phyloP scores from a whole-genome alignment of 2,797 vertebrate species.

The Hypotaenidia philippensis region DNA sequence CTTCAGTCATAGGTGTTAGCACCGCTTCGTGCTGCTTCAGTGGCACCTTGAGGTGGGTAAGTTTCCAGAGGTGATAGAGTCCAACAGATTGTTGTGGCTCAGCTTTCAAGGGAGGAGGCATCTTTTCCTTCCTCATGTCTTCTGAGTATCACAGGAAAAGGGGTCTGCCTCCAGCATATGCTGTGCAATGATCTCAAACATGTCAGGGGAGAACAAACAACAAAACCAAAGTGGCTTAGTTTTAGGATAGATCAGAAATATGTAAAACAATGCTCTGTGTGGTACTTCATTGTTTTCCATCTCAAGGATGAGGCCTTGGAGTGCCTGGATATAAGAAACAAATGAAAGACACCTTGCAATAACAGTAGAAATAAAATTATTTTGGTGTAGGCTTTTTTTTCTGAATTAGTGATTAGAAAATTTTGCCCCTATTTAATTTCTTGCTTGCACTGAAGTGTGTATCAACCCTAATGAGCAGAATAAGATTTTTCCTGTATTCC shows the following conservation, averaged over 20 bases:
- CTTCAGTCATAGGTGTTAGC: accelerated
- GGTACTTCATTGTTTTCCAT: background rate
- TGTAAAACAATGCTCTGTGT: background rate
- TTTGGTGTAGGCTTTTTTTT: background rate
- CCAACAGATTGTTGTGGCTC: background rate
- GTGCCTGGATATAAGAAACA: background rate
- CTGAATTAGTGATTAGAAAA: background rate
- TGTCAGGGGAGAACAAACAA: background rate
- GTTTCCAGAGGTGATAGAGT: background rate
- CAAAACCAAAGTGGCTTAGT: background rate
- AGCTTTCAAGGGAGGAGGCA: background rate
- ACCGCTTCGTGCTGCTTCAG: background rate
- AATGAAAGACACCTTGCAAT: background rate
- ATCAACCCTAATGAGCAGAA: background rate
- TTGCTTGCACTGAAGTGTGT: background rate
- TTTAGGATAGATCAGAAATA: background rate
- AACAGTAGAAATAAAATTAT: background rate
- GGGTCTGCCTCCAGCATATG: background rate
- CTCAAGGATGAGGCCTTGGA: background rate
- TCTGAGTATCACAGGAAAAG: background rate
- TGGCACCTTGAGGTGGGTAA: background rate
- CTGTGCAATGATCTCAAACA: background rate
- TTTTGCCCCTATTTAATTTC: background rate
- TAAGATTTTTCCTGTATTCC: background rate
- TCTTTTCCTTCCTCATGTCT: background rate